Evolutionary conservation across 2,888 invertebrate species (phyloP).

Genomic region (Mythimna ferrago): DNA sequence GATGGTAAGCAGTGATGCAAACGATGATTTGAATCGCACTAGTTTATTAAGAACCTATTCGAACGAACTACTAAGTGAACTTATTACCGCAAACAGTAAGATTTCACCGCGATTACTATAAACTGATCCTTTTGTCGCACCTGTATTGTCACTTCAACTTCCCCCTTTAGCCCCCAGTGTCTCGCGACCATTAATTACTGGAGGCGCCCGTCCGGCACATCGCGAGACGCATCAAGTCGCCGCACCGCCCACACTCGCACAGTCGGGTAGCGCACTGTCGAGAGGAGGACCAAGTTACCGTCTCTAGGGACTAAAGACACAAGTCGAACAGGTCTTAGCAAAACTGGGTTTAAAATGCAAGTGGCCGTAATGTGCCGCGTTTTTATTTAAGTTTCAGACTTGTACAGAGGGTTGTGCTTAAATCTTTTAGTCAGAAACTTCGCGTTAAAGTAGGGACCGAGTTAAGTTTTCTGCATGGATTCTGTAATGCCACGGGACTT

Average conservation of each 20-base stretch:
- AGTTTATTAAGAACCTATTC: no score
- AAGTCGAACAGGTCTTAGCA: conserved; percentile 9
- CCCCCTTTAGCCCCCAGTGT: background rate
- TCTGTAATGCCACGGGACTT: background rate
- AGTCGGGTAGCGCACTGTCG: background rate
- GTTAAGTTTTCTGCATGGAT: background rate
- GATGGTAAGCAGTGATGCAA: no score
- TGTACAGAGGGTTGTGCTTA: background rate
- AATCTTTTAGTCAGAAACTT: conserved; percentile 11
- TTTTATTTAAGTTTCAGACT: conserved; percentile 19
- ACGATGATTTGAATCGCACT: no score
- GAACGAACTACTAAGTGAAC: background rate
- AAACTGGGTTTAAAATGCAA: conserved; percentile 26
- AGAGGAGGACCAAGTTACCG: background rate
- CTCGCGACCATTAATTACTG: conserved; percentile 37
- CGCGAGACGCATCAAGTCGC: conserved; percentile 13
- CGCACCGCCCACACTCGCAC: background rate
- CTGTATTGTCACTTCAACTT: background rate
- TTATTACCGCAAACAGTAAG: background rate
- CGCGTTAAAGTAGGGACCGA: background rate
- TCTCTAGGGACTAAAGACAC: conserved; percentile 17
- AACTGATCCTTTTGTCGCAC: conserved; percentile 21
- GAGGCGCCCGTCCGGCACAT: conserved; percentile 16
- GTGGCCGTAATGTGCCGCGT: conserved; percentile 11
- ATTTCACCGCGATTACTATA: background rate